Percentiles rank a stretch among this genome's conserved stretches.
Evolutionary conservation across 1,140 invertebrate species (phyloP).

Genomic region (Manduca sexta): DNA sequence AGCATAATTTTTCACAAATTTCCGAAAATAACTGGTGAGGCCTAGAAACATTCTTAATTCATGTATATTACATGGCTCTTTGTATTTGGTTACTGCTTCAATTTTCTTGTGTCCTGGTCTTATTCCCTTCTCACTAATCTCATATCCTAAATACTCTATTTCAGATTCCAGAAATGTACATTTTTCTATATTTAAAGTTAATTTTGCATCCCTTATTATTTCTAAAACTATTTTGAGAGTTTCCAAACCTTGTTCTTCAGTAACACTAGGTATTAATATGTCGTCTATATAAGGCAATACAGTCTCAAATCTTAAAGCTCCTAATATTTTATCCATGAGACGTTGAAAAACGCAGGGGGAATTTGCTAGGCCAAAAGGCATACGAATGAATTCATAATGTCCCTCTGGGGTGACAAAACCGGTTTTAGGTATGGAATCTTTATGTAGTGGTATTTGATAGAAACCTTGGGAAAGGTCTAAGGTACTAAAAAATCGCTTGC

Average conservation of each 20-base stretch:
- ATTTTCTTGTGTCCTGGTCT: no score
- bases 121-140: conserved; percentile 3
- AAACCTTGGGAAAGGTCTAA: conserved; percentile 64
- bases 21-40: conserved; percentile 32
- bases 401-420: conserved; percentile 43
- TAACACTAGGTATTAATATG: neutral
- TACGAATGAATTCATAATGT: conserved; percentile 36
- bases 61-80: conserved; percentile 25
- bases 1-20: no score
- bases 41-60: conserved; percentile 44
- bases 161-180: conserved; percentile 4
- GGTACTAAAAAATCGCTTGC: conserved; percentile 24
- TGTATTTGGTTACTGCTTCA: conserved; percentile 12
- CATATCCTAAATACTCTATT: conserved; percentile 27
- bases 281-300: conserved; percentile 7
- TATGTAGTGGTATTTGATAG: conserved; percentile 50
- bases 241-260: neutral
- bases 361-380: conserved; percentile 38
- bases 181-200: conserved; percentile 7
- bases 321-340: conserved; percentile 18
- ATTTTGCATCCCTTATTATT: neutral
- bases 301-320: neutral
- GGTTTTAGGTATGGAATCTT: conserved; percentile 30
- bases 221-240: neutral
- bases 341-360: conserved; percentile 21